phyloP scores from a whole-genome alignment of 92 coral and sea anemone species.

The Epizoanthus fatuus region DNA sequence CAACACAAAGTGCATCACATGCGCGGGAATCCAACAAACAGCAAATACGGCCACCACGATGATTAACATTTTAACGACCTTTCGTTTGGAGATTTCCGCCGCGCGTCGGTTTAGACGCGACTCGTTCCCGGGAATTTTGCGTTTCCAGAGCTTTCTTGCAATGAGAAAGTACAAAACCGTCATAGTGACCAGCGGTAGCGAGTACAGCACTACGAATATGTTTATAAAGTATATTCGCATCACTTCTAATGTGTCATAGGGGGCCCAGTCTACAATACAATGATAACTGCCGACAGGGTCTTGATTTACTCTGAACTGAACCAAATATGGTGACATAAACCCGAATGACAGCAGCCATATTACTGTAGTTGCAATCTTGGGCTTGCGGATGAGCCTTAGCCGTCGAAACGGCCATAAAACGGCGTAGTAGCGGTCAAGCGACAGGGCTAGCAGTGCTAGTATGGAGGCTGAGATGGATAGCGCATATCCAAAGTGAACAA shows the following conservation, averaged over 20 bases:
- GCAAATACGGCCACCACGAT: slow-evolving; percentile 78
- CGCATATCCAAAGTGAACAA: slow-evolving; percentile 81
- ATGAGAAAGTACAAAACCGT: slow-evolving; percentile 69
- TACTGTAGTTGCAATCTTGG: slow-evolving; percentile 56
- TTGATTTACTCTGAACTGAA: slow-evolving; percentile 46
- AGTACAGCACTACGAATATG: slow-evolving; percentile 65
- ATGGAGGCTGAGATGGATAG: slow-evolving; percentile 91
- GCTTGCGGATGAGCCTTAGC: slow-evolving; percentile 66
- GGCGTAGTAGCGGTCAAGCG: slow-evolving; percentile 83
- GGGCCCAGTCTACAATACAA: slow-evolving; percentile 77
- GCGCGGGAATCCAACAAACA: slow-evolving; percentile 86
- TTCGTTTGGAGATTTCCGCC: slow-evolving; percentile 76
- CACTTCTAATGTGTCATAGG: slow-evolving; percentile 62
- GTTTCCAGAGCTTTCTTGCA: slow-evolving; percentile 79
- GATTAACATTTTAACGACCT: slow-evolving; percentile 80
- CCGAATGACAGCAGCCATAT: slow-evolving; percentile 75
- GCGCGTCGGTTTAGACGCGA: slow-evolving; percentile 71
- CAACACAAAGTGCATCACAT: slow-evolving; percentile 78
- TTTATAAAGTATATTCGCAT: slow-evolving; percentile 64
- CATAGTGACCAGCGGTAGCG: slow-evolving; percentile 71
- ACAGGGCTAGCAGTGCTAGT: slow-evolving; percentile 74
- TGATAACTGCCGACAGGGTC: slow-evolving; percentile 5
- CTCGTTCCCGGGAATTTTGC: slow-evolving; percentile 83
- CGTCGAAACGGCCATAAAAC: slow-evolving; percentile 75
- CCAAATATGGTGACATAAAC: slow-evolving; percentile 85